Evolutionary conservation across 2,113 vertebrate genomes (phyloP), one percentile per base, ranked within the genome.

Genomic region (Neomonachus schauinslandi): DNA sequence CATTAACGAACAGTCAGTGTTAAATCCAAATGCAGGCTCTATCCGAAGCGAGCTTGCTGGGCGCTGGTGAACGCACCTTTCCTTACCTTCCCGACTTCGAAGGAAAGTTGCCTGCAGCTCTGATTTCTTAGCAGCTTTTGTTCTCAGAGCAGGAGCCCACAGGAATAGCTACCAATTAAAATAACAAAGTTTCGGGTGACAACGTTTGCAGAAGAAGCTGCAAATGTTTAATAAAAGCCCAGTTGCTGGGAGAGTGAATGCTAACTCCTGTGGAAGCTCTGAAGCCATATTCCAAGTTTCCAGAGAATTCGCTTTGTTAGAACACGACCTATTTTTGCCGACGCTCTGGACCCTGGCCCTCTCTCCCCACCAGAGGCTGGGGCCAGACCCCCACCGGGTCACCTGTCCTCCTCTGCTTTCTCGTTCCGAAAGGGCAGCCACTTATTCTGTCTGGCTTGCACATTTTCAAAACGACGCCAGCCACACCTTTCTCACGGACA

Each of bases 151-250:
- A 33, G 16, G 80, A 92, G 76, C 85, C 61, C 72, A 61, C 92
- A 87, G 94, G 76, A 95, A 91, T 53, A 96, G 94, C 80, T 96
- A 90, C 94, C 89, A 42, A 96, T 88, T 53, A 88, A 94, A 96
- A 87, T n/a, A 92, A 51, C 67, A 15, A n/a, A 36, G 95, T 95
- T 87, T 90, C 49, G 2, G 88, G 88, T 36, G 74, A 53, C 31
- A 69, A 7, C 74, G 4, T 67, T 89, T 63, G 31, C 83, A 84
- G 92, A 67, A 57, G 55, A 65, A 39, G 28, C 80, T 91, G 94
- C 33, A 57, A 65, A 49, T 49, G 91, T 87, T 85, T 95, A 80
- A 81, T 61, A 95, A 89, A 89, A 86, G 69, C 53, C 53, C 82
- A 5, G 88, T n/a, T 77, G 57, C 63, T 76, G 77, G 76, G 82